These are phyloP conservation scores for Stictocephala bisonia DNA, from an alignment of 2,888 invertebrate genomes.

Conservation along the genomic window DNA sequence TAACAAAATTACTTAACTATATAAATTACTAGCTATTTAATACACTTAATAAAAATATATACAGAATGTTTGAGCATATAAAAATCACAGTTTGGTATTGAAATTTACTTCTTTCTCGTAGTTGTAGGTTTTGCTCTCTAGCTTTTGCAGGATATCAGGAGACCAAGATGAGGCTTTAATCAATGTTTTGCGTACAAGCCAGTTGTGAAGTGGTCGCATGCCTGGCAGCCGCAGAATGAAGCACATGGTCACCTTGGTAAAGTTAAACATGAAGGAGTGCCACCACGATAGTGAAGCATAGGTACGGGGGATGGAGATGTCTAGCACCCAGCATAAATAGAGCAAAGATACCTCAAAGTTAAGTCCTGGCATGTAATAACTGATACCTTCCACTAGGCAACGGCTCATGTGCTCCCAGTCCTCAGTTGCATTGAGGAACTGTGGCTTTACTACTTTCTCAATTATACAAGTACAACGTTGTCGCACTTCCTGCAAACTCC, in stretches of 20 bases:
- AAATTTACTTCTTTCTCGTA: neutral
- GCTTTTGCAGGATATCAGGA: slow-evolving; percentile 12
- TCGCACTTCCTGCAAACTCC: slow-evolving; percentile 62
- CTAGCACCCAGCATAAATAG: slow-evolving; percentile 61
- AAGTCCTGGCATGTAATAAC: slow-evolving; percentile 60
- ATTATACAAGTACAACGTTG: slow-evolving; percentile 61
- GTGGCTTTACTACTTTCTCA: slow-evolving; percentile 62
- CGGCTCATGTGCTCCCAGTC: slow-evolving; percentile 66
- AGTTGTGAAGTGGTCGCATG: slow-evolving; percentile 44
- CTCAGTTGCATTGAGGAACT: slow-evolving; percentile 60
- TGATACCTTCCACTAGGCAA: slow-evolving; percentile 62
- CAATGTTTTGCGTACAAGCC: neutral
- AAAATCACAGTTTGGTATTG: slow-evolving; percentile 36
- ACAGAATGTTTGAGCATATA: neutral
- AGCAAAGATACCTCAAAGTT: slow-evolving; percentile 61
- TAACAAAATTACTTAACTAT: too few species aligned
- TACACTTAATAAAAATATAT: neutral
- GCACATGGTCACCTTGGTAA: slow-evolving; percentile 49
- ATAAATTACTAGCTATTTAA: too few species aligned
- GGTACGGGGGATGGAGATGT: slow-evolving; percentile 51
- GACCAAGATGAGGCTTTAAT: neutral
- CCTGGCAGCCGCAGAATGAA: slow-evolving; percentile 48
- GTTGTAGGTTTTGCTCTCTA: slow-evolving; percentile 19
- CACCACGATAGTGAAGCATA: slow-evolving; percentile 27
- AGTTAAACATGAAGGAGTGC: slow-evolving; percentile 36